Evolutionary conservation across 2,113 vertebrate species (phyloP).

Genomic region (Sisor rabdophorus): DNA sequence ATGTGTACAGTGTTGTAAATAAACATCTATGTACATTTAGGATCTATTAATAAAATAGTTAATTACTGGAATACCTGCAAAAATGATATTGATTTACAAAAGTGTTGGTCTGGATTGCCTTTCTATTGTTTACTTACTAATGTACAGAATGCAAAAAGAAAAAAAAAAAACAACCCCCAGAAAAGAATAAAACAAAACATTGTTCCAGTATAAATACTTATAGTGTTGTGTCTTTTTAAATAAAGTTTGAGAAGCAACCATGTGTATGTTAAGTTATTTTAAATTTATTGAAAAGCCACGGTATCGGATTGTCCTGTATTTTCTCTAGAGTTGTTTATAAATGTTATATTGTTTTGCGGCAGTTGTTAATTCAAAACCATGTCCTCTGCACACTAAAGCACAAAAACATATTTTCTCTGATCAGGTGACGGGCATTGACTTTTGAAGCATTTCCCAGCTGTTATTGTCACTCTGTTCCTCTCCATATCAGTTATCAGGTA

Average conservation of each 20-base stretch:
- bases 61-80: neutral
- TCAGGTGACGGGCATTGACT: neutral
- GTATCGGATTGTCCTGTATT: neutral
- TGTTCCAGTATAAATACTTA: slow-evolving; percentile 8
- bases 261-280: neutral
- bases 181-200: neutral
- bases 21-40: neutral
- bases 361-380: slow-evolving; percentile 15
- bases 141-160: neutral
- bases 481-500: slow-evolving; percentile 27
- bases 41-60: neutral
- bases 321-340: neutral
- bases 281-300: too few relatives aligned
- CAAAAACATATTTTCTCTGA: neutral
- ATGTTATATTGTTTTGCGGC: neutral
- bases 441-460: slow-evolving; percentile 43
- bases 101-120: neutral
- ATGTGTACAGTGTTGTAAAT: slow-evolving; percentile 2
- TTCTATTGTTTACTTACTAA: slow-evolving; percentile 13
- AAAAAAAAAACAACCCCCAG: neutral
- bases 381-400: neutral
- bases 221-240: slow-evolving; percentile 9
- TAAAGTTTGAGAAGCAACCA: slow-evolving; percentile 1
- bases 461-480: slow-evolving; percentile 35
- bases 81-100: neutral